phyloP scores from a whole-genome alignment of 2,797 vertebrate genomes.

The Sebastes trivittatus region DNA sequence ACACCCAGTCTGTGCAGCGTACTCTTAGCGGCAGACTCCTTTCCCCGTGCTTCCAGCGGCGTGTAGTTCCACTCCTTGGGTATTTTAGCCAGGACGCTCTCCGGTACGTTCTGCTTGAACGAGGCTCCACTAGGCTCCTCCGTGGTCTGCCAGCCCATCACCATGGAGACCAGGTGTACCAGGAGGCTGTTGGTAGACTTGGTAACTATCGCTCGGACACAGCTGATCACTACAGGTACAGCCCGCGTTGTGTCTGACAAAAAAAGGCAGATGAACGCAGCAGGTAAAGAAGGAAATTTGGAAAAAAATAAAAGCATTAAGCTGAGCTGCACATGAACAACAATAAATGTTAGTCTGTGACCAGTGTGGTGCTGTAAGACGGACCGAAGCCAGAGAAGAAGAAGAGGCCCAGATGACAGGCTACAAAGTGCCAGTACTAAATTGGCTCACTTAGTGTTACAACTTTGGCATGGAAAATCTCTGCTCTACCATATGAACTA shows the following conservation, averaged over 20 bases:
- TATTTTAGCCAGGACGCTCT: constrained; percentile 85
- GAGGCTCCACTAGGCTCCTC: constrained; percentile 74
- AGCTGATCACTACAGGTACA: constrained; percentile 81
- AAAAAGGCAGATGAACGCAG: background rate
- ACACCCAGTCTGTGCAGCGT: constrained; percentile 33
- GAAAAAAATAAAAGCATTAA: background rate
- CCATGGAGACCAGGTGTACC: constrained; percentile 85
- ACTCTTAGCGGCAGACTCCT: constrained; percentile 82
- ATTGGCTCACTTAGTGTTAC: background rate
- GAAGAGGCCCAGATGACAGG: background rate
- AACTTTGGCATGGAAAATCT: background rate
- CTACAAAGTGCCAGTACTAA: background rate
- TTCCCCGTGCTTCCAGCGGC: constrained; percentile 74
- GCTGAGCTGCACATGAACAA: background rate
- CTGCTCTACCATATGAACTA: background rate
- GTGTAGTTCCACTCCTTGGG: constrained; percentile 92
- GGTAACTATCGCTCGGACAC: constrained; percentile 82
- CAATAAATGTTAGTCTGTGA: background rate
- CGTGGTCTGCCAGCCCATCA: constrained; percentile 78
- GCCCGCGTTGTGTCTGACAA: constrained; percentile 64
- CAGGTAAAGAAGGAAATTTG: background rate
- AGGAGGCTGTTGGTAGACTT: constrained; percentile 82
- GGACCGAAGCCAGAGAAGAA: background rate
- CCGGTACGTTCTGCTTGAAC: constrained; percentile 79
- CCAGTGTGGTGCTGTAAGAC: background rate